Evolutionary conservation across 35 echinoderm and acorn worm species (phyloP), one percentile per base, ranked within the genome.

Genomic region (Ophiothrix spiculata): DNA sequence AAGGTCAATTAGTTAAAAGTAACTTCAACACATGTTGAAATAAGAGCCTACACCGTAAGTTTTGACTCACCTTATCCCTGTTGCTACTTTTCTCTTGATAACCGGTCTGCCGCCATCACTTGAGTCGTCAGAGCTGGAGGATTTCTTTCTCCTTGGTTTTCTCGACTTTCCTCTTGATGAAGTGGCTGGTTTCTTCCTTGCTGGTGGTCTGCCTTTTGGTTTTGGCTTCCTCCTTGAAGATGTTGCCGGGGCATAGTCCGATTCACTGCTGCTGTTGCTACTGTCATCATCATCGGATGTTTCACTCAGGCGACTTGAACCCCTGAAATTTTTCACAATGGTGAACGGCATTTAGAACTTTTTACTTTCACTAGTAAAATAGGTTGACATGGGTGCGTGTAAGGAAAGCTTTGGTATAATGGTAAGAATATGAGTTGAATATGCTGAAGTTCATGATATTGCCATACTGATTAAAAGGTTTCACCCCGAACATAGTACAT

Each of bases 251-350:
- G 87, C 79, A 78, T 93, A 97, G 79, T 93, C 91, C 2, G 94
- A 97, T 75, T 90, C 94, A 89, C 86, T 91, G 81, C 93, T 95
- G 42, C 42, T 49, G 86, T 89, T 95, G 81, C 93, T 95, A 19
- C 42, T 49, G 86, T 89, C 91, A 13, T 56, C 88, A 35, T 97
- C 94, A 19, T 93, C 91, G 28, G 94, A 97, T 8, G 90, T 90
- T 21, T 97, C 94, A 74, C 90, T 97, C 38, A 93, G 33, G 38
- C 87, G 89, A 32, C 74, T 90, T 6, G 42, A 33, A n/a, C 80
- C 77, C 75, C 78, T 69, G n/a, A 90, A n/a, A 79, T 79, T 60
- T 13, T 13, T 60, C 56, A 15, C 13, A n/a, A 60, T 60, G 56
- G n/a, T 15, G 56, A 60, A 60, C 56, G n/a, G n/a, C 13, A 15